Evolutionary conservation across 2,797 vertebrate genomes (phyloP), one percentile per base, ranked within the genome.

Genomic region (Numenius phaeopus): DNA sequence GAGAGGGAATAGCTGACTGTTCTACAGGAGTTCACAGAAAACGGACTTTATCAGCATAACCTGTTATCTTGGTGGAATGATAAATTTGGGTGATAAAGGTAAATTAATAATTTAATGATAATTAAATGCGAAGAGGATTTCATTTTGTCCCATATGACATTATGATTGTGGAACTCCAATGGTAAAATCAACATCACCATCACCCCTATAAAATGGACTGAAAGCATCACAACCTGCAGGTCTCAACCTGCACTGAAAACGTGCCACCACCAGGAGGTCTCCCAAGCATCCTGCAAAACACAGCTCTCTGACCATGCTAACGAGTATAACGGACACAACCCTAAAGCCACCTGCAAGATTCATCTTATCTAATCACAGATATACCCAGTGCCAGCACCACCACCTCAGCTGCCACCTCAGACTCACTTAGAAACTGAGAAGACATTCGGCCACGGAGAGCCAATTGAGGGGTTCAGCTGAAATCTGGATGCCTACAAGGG

Each of bases 231-330:
- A 37, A 62, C 37, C 29, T 12, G 12, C 47, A 49, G 47, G 47
- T 14, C 47, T 49, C 47, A 49, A 49, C 24, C 47, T 34, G 27
- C 39, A 10, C 54, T 17, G 47, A 54, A 57, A 50, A 47, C 0
- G 1, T 40, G 21, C 64, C 64, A 76, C 34, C 40, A 47, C 30
- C 37, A n/a, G n/a, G 42, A 50, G 42, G 47, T 57, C 55, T 46
- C 59, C 47, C 49, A 58, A 75, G 82, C 81, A 32, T 49, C 75
- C 61, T 42, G 57, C 26, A 49, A 61, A 55, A 26, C 9, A 12
- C n/a, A 23, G 70, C n/a, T 26, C 46, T 52, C 1, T 0, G n/a
- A 27, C 1, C 29, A 30, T 8, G 11, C 2, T 1, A 47, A 29
- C 54, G 26, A 40, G 30, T 30, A n/a, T 21, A 32, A 27, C 0